Evolutionary conservation across 2,888 invertebrate genomes (phyloP), one percentile per base, ranked within the genome.

Genomic region (Drepanosiphum platanoidis): DNA sequence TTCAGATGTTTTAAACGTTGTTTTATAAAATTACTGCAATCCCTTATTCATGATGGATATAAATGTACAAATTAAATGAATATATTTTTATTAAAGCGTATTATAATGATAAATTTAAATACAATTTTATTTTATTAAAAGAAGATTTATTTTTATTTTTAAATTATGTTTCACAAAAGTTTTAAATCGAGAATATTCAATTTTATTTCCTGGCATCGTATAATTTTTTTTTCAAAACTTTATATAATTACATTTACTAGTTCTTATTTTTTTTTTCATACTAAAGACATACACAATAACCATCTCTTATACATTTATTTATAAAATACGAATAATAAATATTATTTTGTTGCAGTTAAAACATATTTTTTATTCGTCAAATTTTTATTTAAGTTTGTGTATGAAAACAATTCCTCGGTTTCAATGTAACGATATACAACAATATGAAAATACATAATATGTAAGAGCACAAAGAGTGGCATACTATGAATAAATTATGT

Each of bases 221-320:
- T n/a, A n/a, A n/a, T n/a, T n/a, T 42, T 42, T 66, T 78, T 11
- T 46, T 78, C 32, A 66, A 78, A 32, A 78, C 13, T 13, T 22
- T 27, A 71, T 27, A 64, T 27, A 64, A 64, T 27, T 64, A 27
- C 11, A 64, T 64, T 64, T 64, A 1, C 13, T 64, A 64, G 9
- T 64, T 27, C 30, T 3, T 64, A 30, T 52, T 52, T 2, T 52
- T 18, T 22, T 15, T 52, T 3, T 0, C 22, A 52, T 52, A 22
- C 15, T 18, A 52, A 52, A 52, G 5, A 8, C 46, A 46, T 52
- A 3, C 22, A 52, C 22, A 52, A 52, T 52, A 18, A 52, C 52
- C 52, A 52, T 42, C 8, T 42, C 42, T 42, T 42, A 42, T 52
- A 18, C 22, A 52, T 52, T 22, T 22, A 22, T 52, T 52, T 52